These are phyloP conservation scores for Setophaga coronata DNA, from an alignment of 2,113 vertebrate genomes.

Conservation along the genomic window DNA sequence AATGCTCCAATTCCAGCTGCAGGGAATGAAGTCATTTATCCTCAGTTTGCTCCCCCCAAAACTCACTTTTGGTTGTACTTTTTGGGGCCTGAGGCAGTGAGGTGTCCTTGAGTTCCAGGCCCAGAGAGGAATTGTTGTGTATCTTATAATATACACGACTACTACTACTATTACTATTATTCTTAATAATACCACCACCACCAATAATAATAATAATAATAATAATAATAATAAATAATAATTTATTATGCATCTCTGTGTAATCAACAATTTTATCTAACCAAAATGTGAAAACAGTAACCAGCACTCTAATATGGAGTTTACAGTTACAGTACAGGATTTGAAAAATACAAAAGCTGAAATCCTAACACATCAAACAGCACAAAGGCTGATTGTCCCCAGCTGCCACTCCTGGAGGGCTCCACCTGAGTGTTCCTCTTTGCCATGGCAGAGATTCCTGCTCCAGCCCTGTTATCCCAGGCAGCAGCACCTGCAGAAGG, in stretches of 20 bases:
- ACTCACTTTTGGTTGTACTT: rapidly evolving
- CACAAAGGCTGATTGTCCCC: background rate
- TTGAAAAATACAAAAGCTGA: background rate
- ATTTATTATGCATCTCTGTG: too few species aligned
- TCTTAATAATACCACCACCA: too few species aligned
- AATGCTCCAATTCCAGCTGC: background rate
- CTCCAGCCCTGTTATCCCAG: background rate
- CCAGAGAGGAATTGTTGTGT: background rate
- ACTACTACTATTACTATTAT: too few species aligned
- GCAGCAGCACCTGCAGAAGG: background rate
- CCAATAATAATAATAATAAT: too few species aligned
- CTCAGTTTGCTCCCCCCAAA: background rate
- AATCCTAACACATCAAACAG: background rate
- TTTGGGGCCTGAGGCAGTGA: background rate
- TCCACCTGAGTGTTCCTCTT: background rate
- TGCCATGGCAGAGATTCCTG: background rate
- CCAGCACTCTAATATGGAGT: rapidly evolving
- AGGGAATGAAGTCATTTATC: background rate
- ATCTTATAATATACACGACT: too few species aligned
- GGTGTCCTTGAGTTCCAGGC: background rate
- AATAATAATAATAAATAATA: too few species aligned
- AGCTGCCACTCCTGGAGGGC: background rate
- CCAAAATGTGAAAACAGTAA: background rate
- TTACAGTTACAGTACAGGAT: background rate
- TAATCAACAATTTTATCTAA: too few species aligned